A percentile compares a stretch with the other conserved stretches of the same genome.
Conservation (phyloP, 2,113 vertebrate species). For the Heloderma charlesbogerti region DNA sequence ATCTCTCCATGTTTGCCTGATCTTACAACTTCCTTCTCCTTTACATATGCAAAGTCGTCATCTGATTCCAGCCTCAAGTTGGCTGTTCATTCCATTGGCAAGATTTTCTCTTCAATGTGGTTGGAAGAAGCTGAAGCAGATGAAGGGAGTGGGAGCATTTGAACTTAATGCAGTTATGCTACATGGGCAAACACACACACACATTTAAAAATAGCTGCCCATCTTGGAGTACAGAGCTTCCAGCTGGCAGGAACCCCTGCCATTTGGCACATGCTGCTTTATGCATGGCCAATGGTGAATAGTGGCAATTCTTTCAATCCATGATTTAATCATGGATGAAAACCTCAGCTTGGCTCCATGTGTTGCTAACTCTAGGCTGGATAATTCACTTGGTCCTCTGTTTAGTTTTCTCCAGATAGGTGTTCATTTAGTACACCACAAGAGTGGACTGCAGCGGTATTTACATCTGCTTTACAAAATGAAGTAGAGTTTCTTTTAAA, state of each 20-base stretch:
- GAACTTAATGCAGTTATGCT: neutral
- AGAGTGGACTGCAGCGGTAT: neutral
- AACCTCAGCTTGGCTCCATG: neutral
- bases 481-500: neutral
- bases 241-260: neutral
- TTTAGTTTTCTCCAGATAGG: neutral
- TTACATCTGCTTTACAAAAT: conserved; percentile 1
- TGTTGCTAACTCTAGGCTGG: neutral
- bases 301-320: neutral
- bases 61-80: neutral
- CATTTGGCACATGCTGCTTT: neutral
- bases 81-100: neutral
- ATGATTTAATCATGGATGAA: neutral
- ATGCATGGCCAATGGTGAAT: neutral
- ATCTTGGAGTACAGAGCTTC: neutral
- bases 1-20: neutral
- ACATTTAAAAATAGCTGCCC: conserved; percentile 11
- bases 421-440: neutral
- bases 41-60: neutral
- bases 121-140: neutral
- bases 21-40: neutral
- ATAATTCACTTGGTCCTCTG: neutral
- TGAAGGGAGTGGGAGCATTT: neutral
- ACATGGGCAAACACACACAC: neutral
- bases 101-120: neutral